Percentiles rank a stretch among this genome's conserved stretches.
These are phyloP conservation scores for Corticium candelabrum DNA, from an alignment of 37 sponge, comb jelly and placozoan genomes.

Conservation along the genomic window DNA sequence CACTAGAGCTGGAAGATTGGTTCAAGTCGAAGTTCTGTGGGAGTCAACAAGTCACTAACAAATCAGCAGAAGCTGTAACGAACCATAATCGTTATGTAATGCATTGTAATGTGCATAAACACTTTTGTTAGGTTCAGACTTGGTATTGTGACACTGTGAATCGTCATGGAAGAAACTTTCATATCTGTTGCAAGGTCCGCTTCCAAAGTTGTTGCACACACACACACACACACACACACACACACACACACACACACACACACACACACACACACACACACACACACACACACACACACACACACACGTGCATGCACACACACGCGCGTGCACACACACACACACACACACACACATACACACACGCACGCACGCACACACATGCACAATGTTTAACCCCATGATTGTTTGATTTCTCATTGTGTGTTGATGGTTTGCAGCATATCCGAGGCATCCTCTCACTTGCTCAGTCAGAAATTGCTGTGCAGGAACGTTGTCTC, in stretches of 20 bases:
- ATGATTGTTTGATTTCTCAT: no score
- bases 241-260: conserved; percentile 5
- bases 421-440: no score
- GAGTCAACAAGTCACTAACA: background rate
- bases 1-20: background rate
- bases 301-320: background rate
- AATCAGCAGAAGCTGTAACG: background rate
- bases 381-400: no score
- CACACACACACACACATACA: background rate
- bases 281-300: background rate
- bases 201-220: no score
- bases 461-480: no score
- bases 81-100: no score
- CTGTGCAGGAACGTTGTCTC: no score
- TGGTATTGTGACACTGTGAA: background rate
- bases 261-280: conserved; percentile 5
- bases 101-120: no score
- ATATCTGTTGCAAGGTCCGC: no score
- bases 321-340: background rate
- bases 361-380: background rate
- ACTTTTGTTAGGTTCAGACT: background rate
- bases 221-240: conserved; percentile 5
- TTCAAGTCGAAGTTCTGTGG: background rate
- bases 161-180: no score
- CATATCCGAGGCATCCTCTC: no score